phyloP scores from a whole-genome alignment of 2,797 vertebrate genomes.

The Nasua narica region DNA sequence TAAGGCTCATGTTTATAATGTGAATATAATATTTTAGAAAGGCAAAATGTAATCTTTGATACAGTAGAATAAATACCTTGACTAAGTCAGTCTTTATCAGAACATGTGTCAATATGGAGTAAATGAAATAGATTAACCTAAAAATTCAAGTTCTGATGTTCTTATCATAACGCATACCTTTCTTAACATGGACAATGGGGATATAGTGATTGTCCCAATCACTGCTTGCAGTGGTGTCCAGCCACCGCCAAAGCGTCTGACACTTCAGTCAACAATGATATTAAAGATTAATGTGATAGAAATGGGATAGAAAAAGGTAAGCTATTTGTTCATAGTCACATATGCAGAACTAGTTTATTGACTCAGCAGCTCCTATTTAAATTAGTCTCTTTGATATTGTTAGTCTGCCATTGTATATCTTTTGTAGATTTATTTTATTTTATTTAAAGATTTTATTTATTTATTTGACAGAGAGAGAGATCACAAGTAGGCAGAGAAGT shows the following conservation, averaged over 20 bases:
- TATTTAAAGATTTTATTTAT: too few species aligned
- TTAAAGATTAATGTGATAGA: not conserved
- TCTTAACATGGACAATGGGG: not conserved
- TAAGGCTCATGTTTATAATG: not conserved
- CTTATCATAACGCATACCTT: not conserved
- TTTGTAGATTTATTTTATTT: not conserved
- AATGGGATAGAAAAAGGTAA: not conserved
- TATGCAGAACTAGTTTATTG: not conserved
- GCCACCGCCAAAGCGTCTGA: not conserved
- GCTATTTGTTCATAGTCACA: not conserved
- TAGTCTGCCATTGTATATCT: not conserved
- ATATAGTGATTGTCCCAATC: not conserved
- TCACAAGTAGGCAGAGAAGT: too few species aligned
- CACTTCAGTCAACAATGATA: not conserved
- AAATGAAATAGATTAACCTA: not conserved
- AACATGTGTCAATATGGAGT: not conserved
- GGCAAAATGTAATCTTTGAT: not conserved
- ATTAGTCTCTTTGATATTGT: not conserved
- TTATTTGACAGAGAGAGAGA: too few species aligned
- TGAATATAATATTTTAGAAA: slow-evolving; percentile 4
- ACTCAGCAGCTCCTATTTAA: not conserved
- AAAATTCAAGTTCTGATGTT: not conserved
- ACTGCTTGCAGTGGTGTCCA: not conserved
- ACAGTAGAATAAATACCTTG: not conserved
- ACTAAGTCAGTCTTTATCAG: not conserved